Percentiles rank a stretch among this genome's conserved stretches.
phyloP scores from a whole-genome alignment of 2,797 vertebrate species.

The Galago senegalensis region DNA sequence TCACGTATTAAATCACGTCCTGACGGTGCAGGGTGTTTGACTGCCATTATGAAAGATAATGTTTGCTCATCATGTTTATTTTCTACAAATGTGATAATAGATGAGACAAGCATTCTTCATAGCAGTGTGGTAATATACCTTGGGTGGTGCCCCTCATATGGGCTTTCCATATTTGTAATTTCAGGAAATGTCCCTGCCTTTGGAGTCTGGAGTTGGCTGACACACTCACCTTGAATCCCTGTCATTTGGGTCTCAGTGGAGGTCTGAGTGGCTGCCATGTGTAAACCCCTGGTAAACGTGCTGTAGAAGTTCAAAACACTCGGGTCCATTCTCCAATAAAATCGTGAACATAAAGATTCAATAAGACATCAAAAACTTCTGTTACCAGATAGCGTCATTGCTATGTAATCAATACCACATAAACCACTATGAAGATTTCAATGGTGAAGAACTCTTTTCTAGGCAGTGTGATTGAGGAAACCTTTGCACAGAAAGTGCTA shows the following conservation, averaged over 20 bases:
- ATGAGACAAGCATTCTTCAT: background rate
- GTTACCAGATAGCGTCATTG: background rate
- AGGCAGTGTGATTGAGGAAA: background rate
- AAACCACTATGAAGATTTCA: constrained; percentile 28
- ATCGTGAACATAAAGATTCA: background rate
- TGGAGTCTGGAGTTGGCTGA: background rate
- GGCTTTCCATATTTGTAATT: constrained; percentile 19
- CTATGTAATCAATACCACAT: background rate
- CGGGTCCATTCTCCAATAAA: background rate
- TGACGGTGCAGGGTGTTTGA: background rate
- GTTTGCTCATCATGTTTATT: background rate
- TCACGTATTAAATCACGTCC: constrained; percentile 29
- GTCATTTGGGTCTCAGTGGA: background rate
- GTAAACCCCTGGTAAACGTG: background rate
- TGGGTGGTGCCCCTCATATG: background rate
- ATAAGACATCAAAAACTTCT: background rate
- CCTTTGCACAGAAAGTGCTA: background rate
- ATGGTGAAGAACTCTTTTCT: background rate
- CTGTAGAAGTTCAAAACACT: background rate
- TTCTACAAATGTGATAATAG: constrained; percentile 16
- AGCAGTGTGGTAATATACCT: background rate
- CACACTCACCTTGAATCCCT: background rate
- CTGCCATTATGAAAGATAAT: constrained; percentile 36
- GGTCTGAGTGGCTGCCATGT: background rate
- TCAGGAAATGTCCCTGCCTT: background rate